Base-by-base conservation (phyloP, 2,797 vertebrate genomes). In the Syncerus caffer region DNA sequence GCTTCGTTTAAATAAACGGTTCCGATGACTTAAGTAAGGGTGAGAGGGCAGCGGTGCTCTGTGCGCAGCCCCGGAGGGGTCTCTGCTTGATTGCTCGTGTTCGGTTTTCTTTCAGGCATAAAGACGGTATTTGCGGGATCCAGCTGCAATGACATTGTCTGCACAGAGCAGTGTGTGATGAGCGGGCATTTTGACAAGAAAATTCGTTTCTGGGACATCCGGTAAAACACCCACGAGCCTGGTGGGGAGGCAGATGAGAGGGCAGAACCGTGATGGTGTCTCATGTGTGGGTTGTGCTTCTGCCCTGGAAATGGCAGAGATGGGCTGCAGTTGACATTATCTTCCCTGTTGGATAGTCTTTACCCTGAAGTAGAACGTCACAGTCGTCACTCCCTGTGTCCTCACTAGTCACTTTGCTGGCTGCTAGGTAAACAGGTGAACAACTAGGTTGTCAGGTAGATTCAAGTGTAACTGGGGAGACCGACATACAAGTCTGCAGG, bases 181-280 rank as follows among this genome's bases (percentile, higher is more conserved):
- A 99, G 99, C 27, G 99, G 99, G 92, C 99, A 99, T 97, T 99
- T 99, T 60, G 99, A 99, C 95, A 99, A 99, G 99, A 99, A 99
- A 97, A 99, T 99, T 74, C 99, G 99, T 23, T 99, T 99, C 99
- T 99, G 99, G 99, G 99, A 99, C 98, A 99, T 99, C 98, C 99
- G 99, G 99, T 99, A 99, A 98, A 95, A 45, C 9, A 15, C 64
- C 19, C 51, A 6, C 29, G 42, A 71, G 25, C 38, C 17, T 27
- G 12, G 53, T 12, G 3, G 53, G 57, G n/a, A 19, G 17, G 74
- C 21, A 19, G 51, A 15, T 3, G 21, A 50, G n/a, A 38, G 55
- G 53, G 50, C 9, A 16, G 78, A 74, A 6, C 25, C 12, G 3
- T 25, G 31, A 12, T 17, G 76, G 23, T 38, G 58, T 64, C 85